phyloP scores from a whole-genome alignment of 2,888 invertebrate genomes.

The Periphyllus acericola region DNA sequence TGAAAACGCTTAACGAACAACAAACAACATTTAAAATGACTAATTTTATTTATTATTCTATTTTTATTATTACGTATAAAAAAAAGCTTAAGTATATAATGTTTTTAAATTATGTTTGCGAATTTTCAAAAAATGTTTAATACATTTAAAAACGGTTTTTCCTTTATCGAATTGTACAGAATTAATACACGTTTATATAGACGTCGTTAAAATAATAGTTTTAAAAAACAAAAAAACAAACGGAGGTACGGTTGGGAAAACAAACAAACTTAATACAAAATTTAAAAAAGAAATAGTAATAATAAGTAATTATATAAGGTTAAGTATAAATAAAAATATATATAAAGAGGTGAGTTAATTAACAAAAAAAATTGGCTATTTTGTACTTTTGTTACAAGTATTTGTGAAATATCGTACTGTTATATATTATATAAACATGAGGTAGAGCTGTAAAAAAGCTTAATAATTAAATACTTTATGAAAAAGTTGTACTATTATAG shows the following conservation, averaged over 20 bases:
- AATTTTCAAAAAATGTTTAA: constrained; percentile 45
- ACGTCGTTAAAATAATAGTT: constrained; percentile 52
- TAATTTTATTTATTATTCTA: constrained; percentile 61
- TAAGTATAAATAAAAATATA: constrained; percentile 55
- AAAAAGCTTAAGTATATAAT: constrained; percentile 52
- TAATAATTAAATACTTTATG: constrained; percentile 55
- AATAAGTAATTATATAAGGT: constrained; percentile 44
- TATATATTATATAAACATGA: constrained; percentile 59
- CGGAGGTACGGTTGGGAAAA: constrained; percentile 26
- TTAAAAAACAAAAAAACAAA: constrained; percentile 13
- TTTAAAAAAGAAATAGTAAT: constrained; percentile 38
- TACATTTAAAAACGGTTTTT: constrained; percentile 22
- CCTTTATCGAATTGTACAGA: constrained; percentile 32
- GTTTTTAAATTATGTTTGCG: constrained; percentile 44
- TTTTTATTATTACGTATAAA: constrained; percentile 56
- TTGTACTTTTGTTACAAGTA: constrained; percentile 62
- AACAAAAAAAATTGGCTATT: constrained; percentile 62
- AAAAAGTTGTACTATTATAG: constrained; percentile 61
- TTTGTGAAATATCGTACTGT: constrained; percentile 61
- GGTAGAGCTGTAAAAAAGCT: constrained; percentile 62
- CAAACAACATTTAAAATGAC: constrained; percentile 60
- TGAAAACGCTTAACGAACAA: constrained; percentile 60
- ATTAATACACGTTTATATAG: constrained; percentile 34
- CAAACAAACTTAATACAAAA: constrained; percentile 36
- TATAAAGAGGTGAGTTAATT: constrained; percentile 58